Evolutionary conservation across 2,797 vertebrate species (phyloP), one percentile per base, ranked within the genome.

Genomic region (Potorous gilbertii): DNA sequence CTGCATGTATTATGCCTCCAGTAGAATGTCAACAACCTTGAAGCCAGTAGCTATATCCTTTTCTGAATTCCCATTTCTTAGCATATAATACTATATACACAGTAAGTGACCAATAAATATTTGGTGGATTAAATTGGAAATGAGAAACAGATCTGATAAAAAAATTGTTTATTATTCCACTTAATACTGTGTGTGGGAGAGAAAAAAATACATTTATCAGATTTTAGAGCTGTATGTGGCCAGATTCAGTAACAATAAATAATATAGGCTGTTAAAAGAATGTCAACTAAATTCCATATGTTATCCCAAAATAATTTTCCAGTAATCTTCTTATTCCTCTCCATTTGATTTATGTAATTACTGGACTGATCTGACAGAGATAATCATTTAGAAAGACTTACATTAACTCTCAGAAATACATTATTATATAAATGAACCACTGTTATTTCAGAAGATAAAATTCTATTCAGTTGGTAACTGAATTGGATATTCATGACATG

Each of bases 361-460:
- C 6, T 93, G 95, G 59, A 6, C 4, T 96, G 54, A 95, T 3
- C 54, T 93, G 24, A 87, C 34, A 55, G 40, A 93, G 24, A n/a
- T 91, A 24, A 57, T 89, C 1, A 87, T 96, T 98, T 95, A 94
- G 50, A 97, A 96, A 95, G 40, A 1, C 9, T 96, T 94, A 81
- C 34, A 14, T 95, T 92, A 93, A 8, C 93, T 93, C 54, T 93
- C 52, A 93, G 59, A 95, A 31, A 87, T 46, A 46, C 56, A 34
- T 2, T 96, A 28, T 87, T 97, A 9, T 91, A 62, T 94, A 91
- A 96, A 91, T 21, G 91, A 96, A 4, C 40, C 8, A 50, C 40
- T 34, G 40, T 31, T 90, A 90, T 55, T 55, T 90, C 13, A 55
- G 54, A 90, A 90, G 90, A 55, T 46, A n/a, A 90, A 90, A 54